Conservation (phyloP, 1,140 invertebrate genomes). For the Drosophila orena region DNA sequence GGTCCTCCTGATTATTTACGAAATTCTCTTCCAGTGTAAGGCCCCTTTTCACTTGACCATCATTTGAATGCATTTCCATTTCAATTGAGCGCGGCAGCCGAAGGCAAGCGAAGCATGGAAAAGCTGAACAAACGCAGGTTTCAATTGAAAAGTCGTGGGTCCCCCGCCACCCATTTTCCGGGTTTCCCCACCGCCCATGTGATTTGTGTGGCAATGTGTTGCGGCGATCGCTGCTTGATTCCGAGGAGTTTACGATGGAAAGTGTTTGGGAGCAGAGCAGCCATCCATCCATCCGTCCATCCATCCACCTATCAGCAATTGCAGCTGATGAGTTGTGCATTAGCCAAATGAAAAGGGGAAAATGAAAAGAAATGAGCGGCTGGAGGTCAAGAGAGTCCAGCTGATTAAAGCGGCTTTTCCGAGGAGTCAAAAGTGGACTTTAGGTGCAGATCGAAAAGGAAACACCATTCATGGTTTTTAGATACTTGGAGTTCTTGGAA, state of each 20-base stretch:
- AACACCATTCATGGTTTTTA: too few species aligned
- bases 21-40: not conserved
- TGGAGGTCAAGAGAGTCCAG: conserved; percentile 20
- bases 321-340: conserved; percentile 39
- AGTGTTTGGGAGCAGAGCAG: conserved; percentile 36
- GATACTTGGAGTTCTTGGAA: conserved; percentile 3
- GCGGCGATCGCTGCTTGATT: conserved; percentile 30
- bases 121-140: conserved; percentile 20
- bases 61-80: conserved; percentile 22
- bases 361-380: not conserved
- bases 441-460: too few species aligned
- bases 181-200: conserved; percentile 2
- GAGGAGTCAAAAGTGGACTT: not conserved
- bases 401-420: conserved; percentile 24
- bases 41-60: not conserved
- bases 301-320: conserved; percentile 24
- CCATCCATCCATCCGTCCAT: conserved; percentile 1
- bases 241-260: conserved; percentile 57
- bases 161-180: not conserved
- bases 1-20: not conserved
- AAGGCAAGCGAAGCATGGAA: conserved; percentile 17
- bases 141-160: conserved; percentile 43
- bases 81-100: conserved; percentile 11
- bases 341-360: conserved; percentile 43
- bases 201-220: conserved; percentile 50